Evolutionary conservation across 2,888 invertebrate genomes (phyloP).

Genomic region (Creontiades dilutus): DNA sequence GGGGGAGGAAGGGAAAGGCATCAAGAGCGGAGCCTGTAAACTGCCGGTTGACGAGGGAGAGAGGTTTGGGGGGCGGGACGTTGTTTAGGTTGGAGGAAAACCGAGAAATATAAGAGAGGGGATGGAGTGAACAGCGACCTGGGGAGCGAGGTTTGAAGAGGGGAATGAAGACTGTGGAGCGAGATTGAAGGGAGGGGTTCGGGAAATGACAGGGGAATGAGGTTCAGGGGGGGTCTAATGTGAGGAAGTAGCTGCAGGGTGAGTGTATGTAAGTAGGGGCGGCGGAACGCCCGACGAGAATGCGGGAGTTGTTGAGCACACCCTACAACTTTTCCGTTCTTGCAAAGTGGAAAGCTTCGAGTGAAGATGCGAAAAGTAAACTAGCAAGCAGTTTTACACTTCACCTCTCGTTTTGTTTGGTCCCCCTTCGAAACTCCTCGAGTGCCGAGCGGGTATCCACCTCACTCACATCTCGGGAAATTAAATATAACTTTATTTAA

Average conservation of each 20-base stretch:
- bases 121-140: background rate
- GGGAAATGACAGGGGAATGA: too few species aligned
- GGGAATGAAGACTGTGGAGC: too few species aligned
- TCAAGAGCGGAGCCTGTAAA: conserved; percentile 10
- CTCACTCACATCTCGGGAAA: too few species aligned
- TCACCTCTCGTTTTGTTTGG: too few species aligned
- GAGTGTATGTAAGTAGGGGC: background rate
- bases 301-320: background rate
- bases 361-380: background rate
- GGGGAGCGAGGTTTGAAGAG: too few species aligned
- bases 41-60: background rate
- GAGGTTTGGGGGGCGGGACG: background rate
- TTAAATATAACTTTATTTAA: too few species aligned
- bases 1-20: too few species aligned
- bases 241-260: conserved; percentile 12
- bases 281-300: background rate
- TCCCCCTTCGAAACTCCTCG: too few species aligned
- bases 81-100: conserved; percentile 14
- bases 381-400: background rate
- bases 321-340: conserved; percentile 5
- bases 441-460: too few species aligned
- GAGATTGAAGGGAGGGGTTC: too few species aligned
- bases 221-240: background rate
- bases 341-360: conserved; percentile 1
- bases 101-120: background rate